Percentiles rank a stretch among this genome's conserved stretches.
phyloP scores from a whole-genome alignment of 2,797 vertebrate species.

The Myotis daubentonii region DNA sequence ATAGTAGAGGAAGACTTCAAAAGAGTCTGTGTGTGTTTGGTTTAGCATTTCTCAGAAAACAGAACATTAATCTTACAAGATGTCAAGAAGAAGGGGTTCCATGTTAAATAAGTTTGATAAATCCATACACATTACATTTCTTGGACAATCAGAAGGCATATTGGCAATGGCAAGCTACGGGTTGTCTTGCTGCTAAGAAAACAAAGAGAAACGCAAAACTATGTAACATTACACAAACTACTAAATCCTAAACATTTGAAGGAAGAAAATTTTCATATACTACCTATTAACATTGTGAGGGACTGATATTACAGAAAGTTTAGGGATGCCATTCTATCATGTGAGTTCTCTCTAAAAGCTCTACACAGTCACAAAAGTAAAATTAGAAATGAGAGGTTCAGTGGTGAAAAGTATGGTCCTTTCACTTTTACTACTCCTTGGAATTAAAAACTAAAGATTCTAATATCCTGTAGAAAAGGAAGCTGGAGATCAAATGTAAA shows the following conservation, averaged over 20 bases:
- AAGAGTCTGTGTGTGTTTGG: neutral
- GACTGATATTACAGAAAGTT: neutral
- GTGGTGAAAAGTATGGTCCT: neutral
- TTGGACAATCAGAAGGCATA: neutral
- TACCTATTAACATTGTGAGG: neutral
- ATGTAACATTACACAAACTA: neutral
- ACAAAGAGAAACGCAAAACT: neutral
- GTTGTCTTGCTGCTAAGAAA: neutral
- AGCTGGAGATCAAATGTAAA: constrained; percentile 11
- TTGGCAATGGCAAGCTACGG: neutral
- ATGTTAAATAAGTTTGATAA: constrained; percentile 1
- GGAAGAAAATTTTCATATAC: neutral
- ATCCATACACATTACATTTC: neutral
- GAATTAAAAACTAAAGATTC: neutral
- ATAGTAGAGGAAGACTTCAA: neutral
- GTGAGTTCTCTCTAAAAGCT: neutral
- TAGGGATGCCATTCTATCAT: neutral
- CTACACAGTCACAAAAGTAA: neutral
- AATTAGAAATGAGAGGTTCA: neutral
- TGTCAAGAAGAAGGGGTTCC: neutral
- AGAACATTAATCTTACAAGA: neutral
- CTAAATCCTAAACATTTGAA: neutral
- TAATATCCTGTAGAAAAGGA: constrained; percentile 37
- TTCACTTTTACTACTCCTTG: neutral
- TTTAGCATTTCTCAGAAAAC: constrained; percentile 7